These are phyloP conservation scores for Psilopogon haemacephalus DNA, from an alignment of 2,113 vertebrate species.

Conservation along the genomic window DNA sequence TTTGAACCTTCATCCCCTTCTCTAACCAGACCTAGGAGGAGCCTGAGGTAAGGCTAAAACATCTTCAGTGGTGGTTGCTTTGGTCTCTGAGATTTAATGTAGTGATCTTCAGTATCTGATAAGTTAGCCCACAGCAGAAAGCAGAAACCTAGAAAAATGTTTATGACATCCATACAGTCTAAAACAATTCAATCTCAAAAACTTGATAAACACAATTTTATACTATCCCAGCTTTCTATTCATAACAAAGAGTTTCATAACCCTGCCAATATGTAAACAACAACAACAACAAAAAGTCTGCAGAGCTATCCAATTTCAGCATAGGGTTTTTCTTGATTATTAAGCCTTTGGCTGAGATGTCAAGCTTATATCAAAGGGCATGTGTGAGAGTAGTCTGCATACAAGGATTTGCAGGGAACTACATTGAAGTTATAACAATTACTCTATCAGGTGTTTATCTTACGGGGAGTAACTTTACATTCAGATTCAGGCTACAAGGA, in stretches of 20 bases:
- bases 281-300: background rate
- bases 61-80: background rate
- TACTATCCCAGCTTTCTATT: slow-evolving; percentile 16
- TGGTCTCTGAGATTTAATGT: background rate
- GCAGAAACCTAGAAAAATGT: background rate
- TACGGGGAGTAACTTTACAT: slow-evolving; percentile 42
- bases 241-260: slow-evolving; percentile 22
- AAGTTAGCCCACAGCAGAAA: background rate
- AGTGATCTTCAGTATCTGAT: background rate
- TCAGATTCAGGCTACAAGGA: slow-evolving; percentile 42
- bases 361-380: slow-evolving; percentile 13
- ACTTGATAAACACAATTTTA: slow-evolving; percentile 33
- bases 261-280: background rate
- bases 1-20: background rate
- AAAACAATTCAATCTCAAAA: slow-evolving; percentile 27
- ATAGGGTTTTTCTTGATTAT: slow-evolving; percentile 19
- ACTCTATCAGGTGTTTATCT: slow-evolving; percentile 7
- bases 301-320: background rate
- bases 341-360: slow-evolving; percentile 6
- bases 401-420: background rate
- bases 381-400: background rate
- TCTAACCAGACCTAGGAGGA: background rate
- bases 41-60: background rate
- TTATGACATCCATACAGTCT: background rate
- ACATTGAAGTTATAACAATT: background rate